Evolutionary conservation across 2,888 invertebrate genomes (phyloP), one percentile per base, ranked within the genome.

Genomic region (Brachylomia viminalis): DNA sequence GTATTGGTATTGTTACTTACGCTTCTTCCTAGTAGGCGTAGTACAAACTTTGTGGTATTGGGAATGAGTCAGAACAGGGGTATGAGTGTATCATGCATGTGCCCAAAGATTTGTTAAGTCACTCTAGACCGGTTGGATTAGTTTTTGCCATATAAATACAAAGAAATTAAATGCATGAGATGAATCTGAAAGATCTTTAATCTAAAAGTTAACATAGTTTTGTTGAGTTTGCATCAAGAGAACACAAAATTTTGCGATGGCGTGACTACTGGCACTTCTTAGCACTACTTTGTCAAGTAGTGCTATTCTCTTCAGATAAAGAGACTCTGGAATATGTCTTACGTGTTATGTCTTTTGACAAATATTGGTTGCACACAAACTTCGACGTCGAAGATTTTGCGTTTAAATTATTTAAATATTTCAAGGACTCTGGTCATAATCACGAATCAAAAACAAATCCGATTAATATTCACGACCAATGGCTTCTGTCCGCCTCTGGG

Each of bases 401-500:
- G 15, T 38, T 47, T 23, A 6, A 45, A 15, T 23, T 4, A 68
- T 30, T 38, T 20, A 11, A 64, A 64, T 10, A 72, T 62, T n/a
- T 75, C 58, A 75, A 75, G 27, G 52, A 27, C 56, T 42, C 1
- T 4, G 11, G 2, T 8, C 0, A 45, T 75, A 49, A 59, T 13
- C 30, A 52, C 23, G 3, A 61, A n/a, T 59, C 27, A 59, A 58
- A 66, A 72, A 38, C 30, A 69, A 61, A 13, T 49, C 23, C 42
- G 61, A 83, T 87, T 82, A 75, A 70, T 82, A 89, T 88, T 86
- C 87, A 76, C 68, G 49, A 74, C 66, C 75, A 65, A 68, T 61
- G 77, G 79, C 67, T 75, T 77, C 66, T 79, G 77, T 76, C 67
- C 49, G 72, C 80, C 78, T 84, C 86, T 84, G 87, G 87, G 88